phyloP scores from a whole-genome alignment of 2,888 invertebrate genomes.

The Andrena haemorrhoa region DNA sequence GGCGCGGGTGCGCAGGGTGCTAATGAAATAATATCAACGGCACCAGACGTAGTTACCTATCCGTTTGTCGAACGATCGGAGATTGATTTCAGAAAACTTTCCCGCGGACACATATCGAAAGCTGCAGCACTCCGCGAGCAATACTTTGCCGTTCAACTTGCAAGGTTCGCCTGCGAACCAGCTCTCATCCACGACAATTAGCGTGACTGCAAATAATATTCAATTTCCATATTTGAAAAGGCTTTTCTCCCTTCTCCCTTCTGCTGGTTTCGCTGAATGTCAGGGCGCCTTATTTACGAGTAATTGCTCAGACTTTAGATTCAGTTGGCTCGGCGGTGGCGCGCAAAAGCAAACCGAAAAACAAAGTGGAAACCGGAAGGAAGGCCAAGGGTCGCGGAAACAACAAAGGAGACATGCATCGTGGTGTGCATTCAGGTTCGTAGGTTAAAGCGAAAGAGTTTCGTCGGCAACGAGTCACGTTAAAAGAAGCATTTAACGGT shows the following conservation, averaged over 20 bases:
- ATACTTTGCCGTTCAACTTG: neutral
- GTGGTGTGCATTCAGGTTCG: neutral
- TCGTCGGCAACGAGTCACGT: slow-evolving; percentile 56
- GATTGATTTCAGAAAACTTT: neutral
- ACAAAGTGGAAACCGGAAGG: too few species aligned
- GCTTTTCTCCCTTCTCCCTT: neutral
- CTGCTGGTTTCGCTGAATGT: neutral
- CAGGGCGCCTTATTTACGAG: neutral
- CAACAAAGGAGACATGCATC: slow-evolving; percentile 32
- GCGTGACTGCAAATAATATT: neutral
- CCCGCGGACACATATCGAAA: neutral
- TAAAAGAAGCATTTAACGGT: slow-evolving; percentile 72
- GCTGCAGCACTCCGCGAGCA: neutral
- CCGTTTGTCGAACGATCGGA: neutral
- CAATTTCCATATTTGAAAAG: neutral
- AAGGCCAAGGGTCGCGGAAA: slow-evolving; percentile 8
- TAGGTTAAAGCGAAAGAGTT: slow-evolving; percentile 5
- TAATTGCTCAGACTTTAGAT: neutral
- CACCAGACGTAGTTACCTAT: neutral
- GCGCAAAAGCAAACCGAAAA: slow-evolving; percentile 16
- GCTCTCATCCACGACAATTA: neutral
- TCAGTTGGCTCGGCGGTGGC: neutral
- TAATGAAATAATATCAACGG: too few species aligned
- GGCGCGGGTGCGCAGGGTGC: slow-evolving; percentile 28
- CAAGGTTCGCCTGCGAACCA: slow-evolving; percentile 1